These are phyloP conservation scores for Myiopsitta monachus DNA, from an alignment of 2,113 vertebrate species.

Conservation along the genomic window DNA sequence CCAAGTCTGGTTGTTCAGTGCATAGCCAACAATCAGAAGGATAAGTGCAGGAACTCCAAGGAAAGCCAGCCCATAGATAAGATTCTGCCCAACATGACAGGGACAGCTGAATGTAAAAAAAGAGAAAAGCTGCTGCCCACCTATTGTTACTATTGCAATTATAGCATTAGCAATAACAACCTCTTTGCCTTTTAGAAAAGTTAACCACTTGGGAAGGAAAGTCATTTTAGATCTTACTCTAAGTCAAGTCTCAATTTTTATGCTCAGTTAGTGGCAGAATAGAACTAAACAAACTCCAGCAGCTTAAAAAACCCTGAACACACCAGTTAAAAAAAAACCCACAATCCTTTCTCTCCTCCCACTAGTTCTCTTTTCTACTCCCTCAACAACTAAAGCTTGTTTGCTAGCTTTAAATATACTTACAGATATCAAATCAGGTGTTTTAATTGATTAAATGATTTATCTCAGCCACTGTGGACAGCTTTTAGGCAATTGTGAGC, in stretches of 20 bases:
- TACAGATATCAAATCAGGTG: not conserved
- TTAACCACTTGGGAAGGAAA: slow-evolving; percentile 11
- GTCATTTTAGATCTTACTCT: slow-evolving; percentile 18
- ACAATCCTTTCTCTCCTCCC: rapidly evolving
- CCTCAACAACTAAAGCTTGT: not conserved
- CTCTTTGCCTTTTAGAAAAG: slow-evolving; percentile 73
- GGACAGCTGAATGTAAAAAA: slow-evolving; percentile 76
- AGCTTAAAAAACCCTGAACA: not conserved
- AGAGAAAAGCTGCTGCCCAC: slow-evolving; percentile 74
- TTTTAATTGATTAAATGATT: slow-evolving; percentile 37
- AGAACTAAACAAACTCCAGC: not conserved
- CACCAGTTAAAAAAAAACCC: rapidly evolving
- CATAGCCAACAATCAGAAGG: slow-evolving; percentile 73
- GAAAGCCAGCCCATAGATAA: slow-evolving; percentile 76
- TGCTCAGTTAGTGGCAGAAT: not conserved
- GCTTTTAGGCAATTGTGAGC: not conserved
- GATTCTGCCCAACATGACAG: slow-evolving; percentile 73
- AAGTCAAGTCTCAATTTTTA: not conserved
- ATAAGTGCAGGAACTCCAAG: slow-evolving; percentile 74
- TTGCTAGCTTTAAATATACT: slow-evolving; percentile 19
- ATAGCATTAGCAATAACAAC: slow-evolving; percentile 63
- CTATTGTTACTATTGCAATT: slow-evolving; percentile 71
- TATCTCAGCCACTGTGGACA: not conserved
- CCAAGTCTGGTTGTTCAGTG: slow-evolving; percentile 75
- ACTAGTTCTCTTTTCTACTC: not conserved